Evolutionary conservation across 2,888 invertebrate species (phyloP).

Genomic region (Apodemia mormo): DNA sequence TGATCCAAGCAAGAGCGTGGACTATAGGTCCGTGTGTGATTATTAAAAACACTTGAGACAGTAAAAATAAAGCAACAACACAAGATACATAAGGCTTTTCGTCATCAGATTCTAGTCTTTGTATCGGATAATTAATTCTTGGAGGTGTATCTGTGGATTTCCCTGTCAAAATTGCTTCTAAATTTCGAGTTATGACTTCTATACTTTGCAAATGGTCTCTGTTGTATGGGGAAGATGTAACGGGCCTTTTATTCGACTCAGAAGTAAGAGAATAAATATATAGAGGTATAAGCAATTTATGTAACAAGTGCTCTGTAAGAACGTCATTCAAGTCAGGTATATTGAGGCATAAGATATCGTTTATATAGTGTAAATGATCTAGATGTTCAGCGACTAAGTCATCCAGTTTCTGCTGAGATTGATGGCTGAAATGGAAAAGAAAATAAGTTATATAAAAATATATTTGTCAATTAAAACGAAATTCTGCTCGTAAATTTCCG

Average conservation of each 20-base stretch:
- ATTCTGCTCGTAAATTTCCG: no score
- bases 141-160: conserved; percentile 78
- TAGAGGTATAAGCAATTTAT: conserved; percentile 94
- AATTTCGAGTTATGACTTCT: conserved; percentile 83
- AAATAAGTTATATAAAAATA: no score
- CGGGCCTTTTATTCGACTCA: conserved; percentile 52
- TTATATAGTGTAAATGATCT: conserved; percentile 98
- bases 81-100: conserved; percentile 91
- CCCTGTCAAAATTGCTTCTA: conserved; percentile 84
- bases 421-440: conserved; percentile 85
- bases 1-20: conserved; percentile 93
- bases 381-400: conserved; percentile 98
- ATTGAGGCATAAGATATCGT: conserved; percentile 96
- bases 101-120: conserved; percentile 75
- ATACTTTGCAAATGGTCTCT: conserved; percentile 75
- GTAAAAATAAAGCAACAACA: conserved; percentile 93
- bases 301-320: conserved; percentile 95
- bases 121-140: conserved; percentile 59
- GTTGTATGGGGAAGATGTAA: conserved; percentile 63
- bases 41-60: conserved; percentile 97
- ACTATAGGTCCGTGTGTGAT: conserved; percentile 95
- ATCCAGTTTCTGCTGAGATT: conserved; percentile 93
- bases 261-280: conserved; percentile 94
- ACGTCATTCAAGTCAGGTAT: conserved; percentile 97
- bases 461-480: no score